Evolutionary conservation across 2,888 invertebrate species (phyloP).

Genomic region (Sepiola atlantica): DNA sequence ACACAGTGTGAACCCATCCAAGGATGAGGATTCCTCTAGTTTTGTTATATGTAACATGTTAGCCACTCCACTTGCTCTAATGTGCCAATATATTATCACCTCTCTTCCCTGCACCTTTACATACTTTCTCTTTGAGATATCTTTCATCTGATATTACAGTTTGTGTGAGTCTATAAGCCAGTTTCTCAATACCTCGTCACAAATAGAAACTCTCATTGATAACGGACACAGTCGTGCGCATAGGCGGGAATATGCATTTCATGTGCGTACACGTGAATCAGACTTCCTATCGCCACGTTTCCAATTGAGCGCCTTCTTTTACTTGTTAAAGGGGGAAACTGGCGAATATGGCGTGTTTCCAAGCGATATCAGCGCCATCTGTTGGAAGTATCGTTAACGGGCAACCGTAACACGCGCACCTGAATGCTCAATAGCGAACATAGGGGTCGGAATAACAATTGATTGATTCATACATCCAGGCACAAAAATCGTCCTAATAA

Average conservation of each 20-base stretch:
- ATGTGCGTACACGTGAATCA: neutral
- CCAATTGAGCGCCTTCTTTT: neutral
- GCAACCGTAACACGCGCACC: neutral
- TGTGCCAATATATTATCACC: neutral
- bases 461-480: neutral
- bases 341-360: neutral
- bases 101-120: neutral
- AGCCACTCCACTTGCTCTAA: neutral
- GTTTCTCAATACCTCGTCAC: neutral
- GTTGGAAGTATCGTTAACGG: neutral
- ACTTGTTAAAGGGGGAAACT: neutral
- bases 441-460: neutral
- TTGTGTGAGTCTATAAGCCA: neutral
- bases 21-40: neutral
- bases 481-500: neutral
- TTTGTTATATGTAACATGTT: neutral
- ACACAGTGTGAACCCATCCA: no score
- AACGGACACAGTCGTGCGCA: neutral
- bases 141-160: neutral
- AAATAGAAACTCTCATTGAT: neutral
- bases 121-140: neutral
- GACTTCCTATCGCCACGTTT: neutral
- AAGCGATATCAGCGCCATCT: conserved; percentile 2
- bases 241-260: no score
- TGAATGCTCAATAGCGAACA: neutral